Conservation (phyloP, 2,113 vertebrate genomes). For the Nasalis larvatus region DNA sequence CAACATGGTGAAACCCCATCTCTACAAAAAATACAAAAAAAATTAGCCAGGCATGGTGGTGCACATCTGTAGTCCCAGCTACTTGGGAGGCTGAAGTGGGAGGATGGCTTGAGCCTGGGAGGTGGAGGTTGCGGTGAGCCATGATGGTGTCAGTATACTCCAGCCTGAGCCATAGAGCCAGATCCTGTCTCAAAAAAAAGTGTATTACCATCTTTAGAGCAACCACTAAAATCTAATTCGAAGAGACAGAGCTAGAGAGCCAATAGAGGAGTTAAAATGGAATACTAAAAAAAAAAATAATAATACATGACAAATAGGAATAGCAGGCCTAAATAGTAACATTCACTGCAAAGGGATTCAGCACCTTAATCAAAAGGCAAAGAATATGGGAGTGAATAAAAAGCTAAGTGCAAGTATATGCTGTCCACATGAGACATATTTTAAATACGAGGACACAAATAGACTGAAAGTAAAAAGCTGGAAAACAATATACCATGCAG, state of each 20-base stretch:
- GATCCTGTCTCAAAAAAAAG: too few species aligned
- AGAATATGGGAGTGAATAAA: not conserved
- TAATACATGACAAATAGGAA: not conserved
- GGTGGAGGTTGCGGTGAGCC: too few species aligned
- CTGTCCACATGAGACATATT: not conserved
- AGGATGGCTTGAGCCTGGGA: too few species aligned
- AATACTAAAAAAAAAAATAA: not conserved
- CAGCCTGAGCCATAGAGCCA: too few species aligned
- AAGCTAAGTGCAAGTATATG: not conserved
- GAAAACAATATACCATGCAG: not conserved
- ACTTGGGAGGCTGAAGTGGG: too few species aligned
- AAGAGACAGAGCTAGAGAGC: not conserved
- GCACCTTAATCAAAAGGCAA: not conserved
- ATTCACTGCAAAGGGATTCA: not conserved
- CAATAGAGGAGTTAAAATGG: not conserved
- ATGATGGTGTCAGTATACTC: too few species aligned
- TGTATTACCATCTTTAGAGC: not conserved
- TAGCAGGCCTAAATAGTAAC: not conserved
- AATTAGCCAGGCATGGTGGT: too few species aligned
- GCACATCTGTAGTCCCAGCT: too few species aligned
- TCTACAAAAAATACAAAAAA: too few species aligned
- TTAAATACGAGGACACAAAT: not conserved
- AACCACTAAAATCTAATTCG: not conserved
- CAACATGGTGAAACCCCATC: too few species aligned
- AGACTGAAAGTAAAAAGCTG: not conserved